Evolutionary conservation across 2,888 invertebrate species (phyloP), one percentile per base, ranked within the genome.

Genomic region (Drosophila paramelanica): DNA sequence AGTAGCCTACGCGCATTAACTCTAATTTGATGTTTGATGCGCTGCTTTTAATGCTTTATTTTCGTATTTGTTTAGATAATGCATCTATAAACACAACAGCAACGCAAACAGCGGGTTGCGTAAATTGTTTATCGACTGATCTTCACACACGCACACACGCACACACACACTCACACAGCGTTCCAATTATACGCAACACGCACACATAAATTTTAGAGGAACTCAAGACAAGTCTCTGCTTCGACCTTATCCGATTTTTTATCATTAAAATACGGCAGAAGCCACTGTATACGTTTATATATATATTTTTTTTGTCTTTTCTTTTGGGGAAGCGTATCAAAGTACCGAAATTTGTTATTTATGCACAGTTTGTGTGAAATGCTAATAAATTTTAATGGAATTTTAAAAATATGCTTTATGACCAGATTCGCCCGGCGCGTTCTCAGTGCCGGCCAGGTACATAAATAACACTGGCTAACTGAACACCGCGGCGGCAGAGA

Each of bases 381-480:
- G 88, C 81, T 87, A 85, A 88, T 87, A 87, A 87, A 87, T 87
- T 88, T 87, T 85, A 87, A 87, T 87, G 87, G 88, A 87, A 88
- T 85, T 88, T 87, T 87, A 87, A 87, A 84, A 83, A 78, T 77
- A 81, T 83, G 83, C 83, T 87, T 87, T 87, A 83, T 77, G 66
- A 62, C 67, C 67, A 42, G 57, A 38, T 31, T 31, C 31, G 8
- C 31, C 31, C 31, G 31, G 31, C 8, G 8, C 31, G 31, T 31
- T 8, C 31, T 1, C 39, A 45, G 56, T 46, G 39, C 39, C 31
- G 17, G 45, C 50, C 46, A 52, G 50, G 45, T 55, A 52, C 65
- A 65, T 69, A 76, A 66, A 76, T 69, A 56, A 57, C 69, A 60
- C 67, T 50, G 10, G 31, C 31, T 31, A 53, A 25, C 42, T 52